A percentile compares a stretch with the other conserved stretches of the same genome.
These are phyloP conservation scores for Eutrigla gurnardus DNA, from an alignment of 2,797 vertebrate species.

Conservation along the genomic window DNA sequence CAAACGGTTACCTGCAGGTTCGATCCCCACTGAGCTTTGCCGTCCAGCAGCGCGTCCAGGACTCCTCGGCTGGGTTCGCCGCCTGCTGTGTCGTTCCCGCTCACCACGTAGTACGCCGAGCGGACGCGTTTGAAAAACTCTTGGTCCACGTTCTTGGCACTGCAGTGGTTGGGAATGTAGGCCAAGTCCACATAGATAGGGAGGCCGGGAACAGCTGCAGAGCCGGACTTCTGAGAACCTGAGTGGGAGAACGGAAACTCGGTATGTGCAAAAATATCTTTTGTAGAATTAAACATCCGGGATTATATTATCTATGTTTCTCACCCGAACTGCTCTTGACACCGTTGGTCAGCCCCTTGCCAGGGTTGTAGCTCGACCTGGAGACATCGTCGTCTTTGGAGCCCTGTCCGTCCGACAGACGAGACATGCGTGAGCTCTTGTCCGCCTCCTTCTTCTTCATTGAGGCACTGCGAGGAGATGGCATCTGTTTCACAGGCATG, in stretches of 20 bases:
- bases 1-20: constrained; percentile 91
- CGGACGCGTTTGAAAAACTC: constrained; percentile 97
- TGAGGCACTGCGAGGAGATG: constrained; percentile 83
- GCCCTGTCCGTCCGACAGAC: constrained; percentile 83
- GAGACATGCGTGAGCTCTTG: constrained; percentile 85
- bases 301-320: not conserved
- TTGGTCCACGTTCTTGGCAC: constrained; percentile 96
- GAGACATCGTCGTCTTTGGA: constrained; percentile 90
- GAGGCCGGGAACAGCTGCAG: constrained; percentile 82
- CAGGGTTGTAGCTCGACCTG: constrained; percentile 87
- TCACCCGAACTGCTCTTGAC: constrained; percentile 89
- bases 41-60: constrained; percentile 94
- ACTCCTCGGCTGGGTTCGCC: constrained; percentile 94
- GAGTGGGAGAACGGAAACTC: constrained; percentile 23
- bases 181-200: constrained; percentile 97
- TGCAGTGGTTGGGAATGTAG: constrained; percentile 99
- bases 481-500: constrained; percentile 87
- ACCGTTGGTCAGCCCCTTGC: constrained; percentile 88
- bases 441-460: constrained; percentile 90
- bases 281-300: not conserved
- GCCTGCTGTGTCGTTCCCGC: constrained; percentile 91
- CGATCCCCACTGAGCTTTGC: constrained; percentile 98
- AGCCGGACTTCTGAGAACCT: constrained; percentile 86
- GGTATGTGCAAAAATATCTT: not conserved
- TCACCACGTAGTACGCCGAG: constrained; percentile 97